These are phyloP conservation scores for Belonocnema kinseyi DNA, from an alignment of 1,140 invertebrate species.

Conservation along the genomic window DNA sequence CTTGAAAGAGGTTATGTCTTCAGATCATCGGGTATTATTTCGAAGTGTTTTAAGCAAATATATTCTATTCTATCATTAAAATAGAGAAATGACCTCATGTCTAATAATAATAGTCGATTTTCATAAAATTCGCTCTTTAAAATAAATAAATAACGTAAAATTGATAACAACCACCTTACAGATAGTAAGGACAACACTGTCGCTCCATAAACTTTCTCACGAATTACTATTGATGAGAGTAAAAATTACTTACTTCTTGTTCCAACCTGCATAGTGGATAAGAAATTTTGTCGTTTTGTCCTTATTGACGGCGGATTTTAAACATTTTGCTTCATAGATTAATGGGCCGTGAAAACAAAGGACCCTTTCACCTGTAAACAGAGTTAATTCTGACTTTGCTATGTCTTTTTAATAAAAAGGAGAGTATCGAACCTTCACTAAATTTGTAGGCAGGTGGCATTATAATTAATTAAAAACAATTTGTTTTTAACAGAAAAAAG, in stretches of 20 bases:
- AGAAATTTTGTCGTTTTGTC: slow-evolving; percentile 93
- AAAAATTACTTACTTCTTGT: slow-evolving; percentile 89
- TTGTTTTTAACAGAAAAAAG: background rate
- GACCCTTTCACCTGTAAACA: slow-evolving; percentile 89
- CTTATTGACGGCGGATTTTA: slow-evolving; percentile 87
- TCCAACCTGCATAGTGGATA: slow-evolving; percentile 98
- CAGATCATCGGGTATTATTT: too few species aligned
- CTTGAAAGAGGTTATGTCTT: too few species aligned
- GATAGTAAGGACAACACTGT: slow-evolving; percentile 1
- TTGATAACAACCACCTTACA: too few species aligned
- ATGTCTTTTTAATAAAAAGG: slow-evolving; percentile 32
- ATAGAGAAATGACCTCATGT: too few species aligned
- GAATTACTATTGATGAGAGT: background rate
- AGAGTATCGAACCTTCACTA: slow-evolving; percentile 64
- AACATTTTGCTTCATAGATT: slow-evolving; percentile 96
- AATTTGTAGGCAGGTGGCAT: slow-evolving; percentile 73
- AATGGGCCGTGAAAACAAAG: slow-evolving; percentile 97
- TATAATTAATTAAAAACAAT: slow-evolving; percentile 10
- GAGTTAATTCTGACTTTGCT: background rate
- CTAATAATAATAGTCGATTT: too few species aligned
- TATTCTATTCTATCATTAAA: too few species aligned
- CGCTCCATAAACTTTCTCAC: slow-evolving; percentile 30
- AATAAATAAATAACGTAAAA: too few species aligned
- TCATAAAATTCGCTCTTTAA: too few species aligned
- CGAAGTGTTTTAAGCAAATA: too few species aligned